Evolutionary conservation across 2,888 invertebrate genomes (phyloP), one percentile per base, ranked within the genome.

Genomic region (Ichneumoninae sp.): DNA sequence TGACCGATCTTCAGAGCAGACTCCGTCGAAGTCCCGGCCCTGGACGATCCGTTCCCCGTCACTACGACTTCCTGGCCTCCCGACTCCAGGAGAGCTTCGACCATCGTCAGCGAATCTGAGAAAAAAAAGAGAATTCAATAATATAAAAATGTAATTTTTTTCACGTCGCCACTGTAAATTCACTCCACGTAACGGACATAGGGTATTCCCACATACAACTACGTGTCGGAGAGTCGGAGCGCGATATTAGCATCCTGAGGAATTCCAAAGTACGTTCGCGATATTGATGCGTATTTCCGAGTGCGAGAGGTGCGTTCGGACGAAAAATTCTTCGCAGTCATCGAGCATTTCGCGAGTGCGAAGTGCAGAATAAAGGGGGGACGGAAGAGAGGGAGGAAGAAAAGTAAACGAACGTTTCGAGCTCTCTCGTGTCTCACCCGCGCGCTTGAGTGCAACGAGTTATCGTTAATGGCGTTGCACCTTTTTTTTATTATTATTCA

Each of bases 71-170:
- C 93, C 83, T 93, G 93, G 5, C 92, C 93, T 19, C 93, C 91
- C 44, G 92, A 89, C 82, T 93, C 93, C 89, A 92, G 86, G 54
- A 93, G 86, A 72, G 93, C 91, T 87, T 93, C 93, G 69, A 93
- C 93, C 93, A 93, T 93, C 72, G 87, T 87, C 65, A 7, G 13
- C 16, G n/a, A 65, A 62, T 62, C 60, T 72, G 72, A n/a, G 40
- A 65, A 60, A 44, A 76, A 40, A 10, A 40, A 40, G 7, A 36
- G 1, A 10, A 8, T 40, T 40, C n/a, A 54, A 62, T n/a, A 33
- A 54, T 8, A 19, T n/a, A 19, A 19, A 54, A 54, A 54, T 54
- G 19, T 54, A 19, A 19, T 6, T 54, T 16, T 19, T 54, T 22
- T 33, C 13, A 33, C 16, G 30, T 16, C 26, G 16, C 75, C 16